Conservation (phyloP, 92 coral and sea anemone species). For the Nematostella vectensis region DNA sequence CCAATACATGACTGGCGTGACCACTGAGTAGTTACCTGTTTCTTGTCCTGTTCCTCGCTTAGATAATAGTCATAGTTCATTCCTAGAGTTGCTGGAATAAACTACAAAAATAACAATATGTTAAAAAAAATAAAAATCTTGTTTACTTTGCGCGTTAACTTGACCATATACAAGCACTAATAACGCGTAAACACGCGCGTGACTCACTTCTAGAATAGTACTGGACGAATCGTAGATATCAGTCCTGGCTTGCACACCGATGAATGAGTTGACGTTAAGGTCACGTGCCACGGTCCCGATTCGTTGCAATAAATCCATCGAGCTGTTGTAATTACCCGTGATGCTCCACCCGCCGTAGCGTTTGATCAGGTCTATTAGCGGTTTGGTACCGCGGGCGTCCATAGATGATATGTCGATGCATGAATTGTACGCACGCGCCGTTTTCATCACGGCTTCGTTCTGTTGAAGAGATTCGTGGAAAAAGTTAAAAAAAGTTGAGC, state of each 20-base stretch:
- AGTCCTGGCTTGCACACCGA: conserved; percentile 4
- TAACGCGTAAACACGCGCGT: no score
- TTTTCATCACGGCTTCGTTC: conserved; percentile 45
- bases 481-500: no score
- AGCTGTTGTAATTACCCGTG: conserved; percentile 9
- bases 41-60: neutral
- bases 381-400: conserved; percentile 20
- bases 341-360: conserved; percentile 59
- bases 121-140: no score
- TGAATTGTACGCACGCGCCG: conserved; percentile 28
- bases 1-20: no score
- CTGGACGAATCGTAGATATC: conserved; percentile 17
- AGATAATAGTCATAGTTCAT: neutral
- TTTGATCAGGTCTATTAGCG: conserved; percentile 25
- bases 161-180: no score
- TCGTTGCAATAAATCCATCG: conserved; percentile 19
- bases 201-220: conserved; percentile 7
- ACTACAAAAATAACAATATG: neutral
- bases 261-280: conserved; percentile 26
- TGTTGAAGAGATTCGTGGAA: conserved; percentile 2
- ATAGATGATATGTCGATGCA: conserved; percentile 35
- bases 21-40: no score
- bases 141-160: no score
- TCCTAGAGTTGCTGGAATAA: neutral
- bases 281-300: conserved; percentile 32